phyloP scores from a whole-genome alignment of 1,140 invertebrate genomes.

The Adoxophyes honmai region DNA sequence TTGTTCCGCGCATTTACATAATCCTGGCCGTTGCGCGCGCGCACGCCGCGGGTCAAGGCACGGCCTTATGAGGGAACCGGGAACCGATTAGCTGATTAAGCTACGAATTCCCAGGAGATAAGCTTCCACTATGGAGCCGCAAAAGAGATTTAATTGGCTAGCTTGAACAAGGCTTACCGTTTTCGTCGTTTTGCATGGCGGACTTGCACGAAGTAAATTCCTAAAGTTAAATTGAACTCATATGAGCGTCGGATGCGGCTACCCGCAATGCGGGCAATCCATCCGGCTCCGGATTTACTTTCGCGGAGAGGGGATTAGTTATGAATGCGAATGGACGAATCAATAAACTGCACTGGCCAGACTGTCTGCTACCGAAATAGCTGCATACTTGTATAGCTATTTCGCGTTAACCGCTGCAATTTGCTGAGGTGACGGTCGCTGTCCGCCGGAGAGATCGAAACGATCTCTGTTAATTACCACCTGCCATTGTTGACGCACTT shows the following conservation, averaged over 20 bases:
- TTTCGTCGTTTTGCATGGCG: neutral
- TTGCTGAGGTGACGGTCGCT: no score
- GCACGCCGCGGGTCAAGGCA: constrained; percentile 4
- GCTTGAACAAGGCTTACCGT: neutral
- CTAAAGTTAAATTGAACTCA: neutral
- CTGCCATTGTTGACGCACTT: neutral
- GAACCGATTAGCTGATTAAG: constrained; percentile 3
- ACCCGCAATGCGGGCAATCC: neutral
- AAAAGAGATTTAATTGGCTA: neutral
- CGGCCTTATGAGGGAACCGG: neutral
- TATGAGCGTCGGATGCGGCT: neutral
- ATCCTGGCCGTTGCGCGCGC: neutral
- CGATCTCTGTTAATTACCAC: neutral
- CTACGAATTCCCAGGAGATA: constrained; percentile 5
- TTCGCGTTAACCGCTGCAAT: neutral
- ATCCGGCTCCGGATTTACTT: neutral
- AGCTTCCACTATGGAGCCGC: neutral
- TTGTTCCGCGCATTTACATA: neutral
- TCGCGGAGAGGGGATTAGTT: neutral
- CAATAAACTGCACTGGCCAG: neutral
- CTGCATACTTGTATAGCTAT: neutral
- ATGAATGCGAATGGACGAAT: constrained; percentile 1
- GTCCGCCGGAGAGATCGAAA: neutral
- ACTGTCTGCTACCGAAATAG: neutral
- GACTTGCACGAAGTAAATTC: neutral